Evolutionary conservation across 92 coral and sea anemone species (phyloP).

Genomic region (Phenganax stokvisi): DNA sequence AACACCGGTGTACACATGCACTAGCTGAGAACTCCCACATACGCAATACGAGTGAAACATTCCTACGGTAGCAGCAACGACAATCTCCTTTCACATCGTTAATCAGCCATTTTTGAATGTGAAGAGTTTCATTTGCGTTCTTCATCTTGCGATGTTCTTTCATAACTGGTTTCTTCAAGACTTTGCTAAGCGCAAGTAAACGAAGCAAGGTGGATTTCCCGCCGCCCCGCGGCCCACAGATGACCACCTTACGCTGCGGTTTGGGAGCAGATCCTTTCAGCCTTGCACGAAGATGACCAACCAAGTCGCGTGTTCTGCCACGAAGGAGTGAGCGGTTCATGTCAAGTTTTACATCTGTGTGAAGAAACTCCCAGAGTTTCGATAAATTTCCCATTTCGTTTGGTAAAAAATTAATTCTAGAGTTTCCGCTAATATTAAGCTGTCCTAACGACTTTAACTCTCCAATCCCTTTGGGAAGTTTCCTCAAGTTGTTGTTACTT

Average conservation of each 20-base stretch:
- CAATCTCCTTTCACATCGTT: slow-evolving; percentile 73
- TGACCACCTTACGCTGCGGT: slow-evolving; percentile 82
- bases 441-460: slow-evolving; percentile 67
- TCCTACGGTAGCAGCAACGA: slow-evolving; percentile 63
- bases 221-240: slow-evolving; percentile 71
- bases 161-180: slow-evolving; percentile 19
- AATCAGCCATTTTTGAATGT: slow-evolving; percentile 67
- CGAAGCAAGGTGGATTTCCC: slow-evolving; percentile 88
- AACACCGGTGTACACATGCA: slow-evolving; percentile 67
- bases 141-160: slow-evolving; percentile 37
- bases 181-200: slow-evolving; percentile 35
- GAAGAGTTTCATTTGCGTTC: slow-evolving; percentile 51
- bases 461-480: slow-evolving; percentile 79
- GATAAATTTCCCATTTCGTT: slow-evolving; percentile 91
- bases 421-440: slow-evolving; percentile 70
- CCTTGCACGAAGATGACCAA: slow-evolving; percentile 78
- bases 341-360: slow-evolving; percentile 67
- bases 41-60: slow-evolving; percentile 68
- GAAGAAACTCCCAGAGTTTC: slow-evolving; percentile 78
- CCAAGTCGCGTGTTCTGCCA: slow-evolving; percentile 72
- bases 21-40: slow-evolving; percentile 80
- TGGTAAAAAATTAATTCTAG: slow-evolving; percentile 67
- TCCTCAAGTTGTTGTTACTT: slow-evolving; percentile 64
- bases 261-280: slow-evolving; percentile 79
- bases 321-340: slow-evolving; percentile 68